Conservation (phyloP, 2,113 vertebrate genomes). For the Chascanopsetta lugubris region DNA sequence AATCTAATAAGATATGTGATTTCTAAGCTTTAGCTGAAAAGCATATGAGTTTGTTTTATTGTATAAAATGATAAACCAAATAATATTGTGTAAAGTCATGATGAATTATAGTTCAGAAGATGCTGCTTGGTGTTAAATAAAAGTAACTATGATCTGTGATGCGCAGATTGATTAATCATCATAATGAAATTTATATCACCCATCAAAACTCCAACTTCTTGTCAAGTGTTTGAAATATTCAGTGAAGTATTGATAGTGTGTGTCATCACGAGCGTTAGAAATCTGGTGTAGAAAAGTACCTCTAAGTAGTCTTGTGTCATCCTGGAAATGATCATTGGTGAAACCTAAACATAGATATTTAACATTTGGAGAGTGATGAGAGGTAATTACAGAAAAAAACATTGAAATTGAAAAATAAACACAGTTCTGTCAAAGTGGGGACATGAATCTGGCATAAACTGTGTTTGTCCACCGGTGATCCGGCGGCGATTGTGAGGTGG, state of each 20-base stretch:
- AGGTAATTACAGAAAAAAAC: slow-evolving; percentile 59
- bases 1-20: too few species aligned
- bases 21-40: too few species aligned
- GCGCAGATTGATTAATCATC: too few species aligned
- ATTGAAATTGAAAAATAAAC: slow-evolving; percentile 35
- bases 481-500: slow-evolving; percentile 19
- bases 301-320: slow-evolving; percentile 87
- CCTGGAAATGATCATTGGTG: slow-evolving; percentile 87
- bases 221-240: slow-evolving; percentile 6
- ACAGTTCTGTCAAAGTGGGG: slow-evolving; percentile 47
- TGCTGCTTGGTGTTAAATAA: too few species aligned
- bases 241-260: slow-evolving; percentile 10
- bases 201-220: not conserved
- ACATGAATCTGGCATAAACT: slow-evolving; percentile 68
- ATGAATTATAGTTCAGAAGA: too few species aligned
- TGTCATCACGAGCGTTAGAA: slow-evolving; percentile 50
- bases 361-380: slow-evolving; percentile 74
- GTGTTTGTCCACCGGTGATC: slow-evolving; percentile 29
- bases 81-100: too few species aligned
- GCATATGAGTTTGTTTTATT: too few species aligned
- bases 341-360: slow-evolving; percentile 86
- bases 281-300: slow-evolving; percentile 75
- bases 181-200: not conserved
- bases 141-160: too few species aligned
- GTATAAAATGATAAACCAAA: too few species aligned